Evolutionary conservation across 35 echinoderm and acorn worm genomes (phyloP), one percentile per base, ranked within the genome.

Genomic region (Chiridota heheva): DNA sequence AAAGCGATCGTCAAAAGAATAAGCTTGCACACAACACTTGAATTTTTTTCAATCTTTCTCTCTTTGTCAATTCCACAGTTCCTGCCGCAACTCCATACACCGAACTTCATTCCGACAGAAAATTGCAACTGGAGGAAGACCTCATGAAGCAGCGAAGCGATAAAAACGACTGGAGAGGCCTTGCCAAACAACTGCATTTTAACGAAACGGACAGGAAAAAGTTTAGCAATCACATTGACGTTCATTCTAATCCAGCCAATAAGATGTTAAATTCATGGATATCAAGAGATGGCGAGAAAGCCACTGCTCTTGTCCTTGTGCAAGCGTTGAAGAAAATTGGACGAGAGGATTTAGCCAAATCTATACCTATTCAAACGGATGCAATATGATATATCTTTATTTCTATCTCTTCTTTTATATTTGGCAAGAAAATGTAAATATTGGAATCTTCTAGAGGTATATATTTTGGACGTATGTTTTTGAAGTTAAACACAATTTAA

Each of bases 31-130:
- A 20, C 20, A 20, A 51, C 20, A 60, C 26, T 5, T 24, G 2
- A 60, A 18, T 5, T 1, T 28, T 60, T 18, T 60, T 6, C 26
- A 24, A 6, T 24, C 3, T 16, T 6, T 24, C 7, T 60, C 33
- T 4, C 20, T 60, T 31, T 60, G 26, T 10, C 33, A 5, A 28
- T 31, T 74, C 55, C 35, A 30, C 70, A 74, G 70, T 51, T 17
- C 13, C 70, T 1, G 18, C 70, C 13, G 37, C 40, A 32, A 74
- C 70, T 13, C 70, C 30, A 31, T 74, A 74, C 44, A 74, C 47
- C 31, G 70, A 74, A 74, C 70, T 74, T 29, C 70, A 74, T 51
- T 74, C 70, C 25, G 70, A 74, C 44, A 51, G 36, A 53, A 74
- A 74, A 29, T 25, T 74, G 24, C 43, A 74, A 74, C 24, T 74